Base-by-base conservation (phyloP, 2,888 invertebrate species). In the Sthenelais limicola region DNA sequence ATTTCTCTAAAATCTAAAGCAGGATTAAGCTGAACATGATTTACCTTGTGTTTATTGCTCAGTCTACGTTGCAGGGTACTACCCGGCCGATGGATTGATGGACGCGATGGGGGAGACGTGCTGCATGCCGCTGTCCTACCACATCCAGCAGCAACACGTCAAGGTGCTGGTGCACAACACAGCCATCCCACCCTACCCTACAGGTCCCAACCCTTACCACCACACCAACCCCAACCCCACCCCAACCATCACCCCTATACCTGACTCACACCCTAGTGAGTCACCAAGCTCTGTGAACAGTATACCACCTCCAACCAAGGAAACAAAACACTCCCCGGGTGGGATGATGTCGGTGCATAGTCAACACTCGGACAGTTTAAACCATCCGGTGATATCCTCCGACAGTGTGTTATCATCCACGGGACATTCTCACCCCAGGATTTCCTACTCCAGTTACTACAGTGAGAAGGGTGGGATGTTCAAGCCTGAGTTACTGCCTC, bases 161-260 rank as follows among this genome's bases (percentile, higher is more conserved):
- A 71, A 71, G 49, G 71, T 71, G 5, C 58, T 71, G 28, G 71
- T 71, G 15, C 71, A 71, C 58, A 71, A 71, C 48, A 35, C 71
- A 21, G 71, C 56, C 32, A 38, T 56, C 38, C 48, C 71, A 28
- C 38, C 54, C 43, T 51, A 70, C 70, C 52, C 70, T 30, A 48
- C 67, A n/a, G 67, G 67, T 12, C 62, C 62, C 62, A 62, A 62
- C 62, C 62, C 62, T 43, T 62, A 62, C 62, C 62, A 62, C 62
- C 62, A 62, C 38, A 9, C 9, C 43, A 9, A 9, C 12, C 43
- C 18, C 43, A 43, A 56, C 58, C 9, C 32, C 12, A 43, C 35
- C 30, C 47, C 52, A 9, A 68, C 51, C 32, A n/a, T 33, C 49
- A 68, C 47, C 33, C 49, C 49, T 52, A 68, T 51, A n/a, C 68